A percentile compares a stretch with the other conserved stretches of the same genome.
Evolutionary conservation across 2,888 invertebrate species (phyloP).

Genomic region (Microchrysa polita): DNA sequence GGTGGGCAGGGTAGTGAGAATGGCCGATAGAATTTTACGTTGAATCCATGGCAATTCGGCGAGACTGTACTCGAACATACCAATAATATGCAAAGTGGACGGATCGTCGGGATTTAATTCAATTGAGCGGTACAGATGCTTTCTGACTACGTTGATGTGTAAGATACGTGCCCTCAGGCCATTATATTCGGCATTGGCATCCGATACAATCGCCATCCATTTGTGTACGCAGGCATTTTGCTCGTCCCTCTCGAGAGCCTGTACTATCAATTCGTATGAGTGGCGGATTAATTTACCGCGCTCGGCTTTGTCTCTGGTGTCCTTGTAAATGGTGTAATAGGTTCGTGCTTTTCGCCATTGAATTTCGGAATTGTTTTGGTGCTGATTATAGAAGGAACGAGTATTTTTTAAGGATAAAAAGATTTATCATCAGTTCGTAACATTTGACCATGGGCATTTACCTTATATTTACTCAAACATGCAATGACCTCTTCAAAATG

Average conservation of each 20-base stretch:
- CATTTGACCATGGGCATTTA: slow-evolving; percentile 55
- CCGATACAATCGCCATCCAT: slow-evolving; percentile 75
- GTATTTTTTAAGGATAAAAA: too few species aligned
- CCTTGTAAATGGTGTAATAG: slow-evolving; percentile 79
- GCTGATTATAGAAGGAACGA: slow-evolving; percentile 62
- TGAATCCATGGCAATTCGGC: slow-evolving; percentile 87
- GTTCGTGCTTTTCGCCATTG: slow-evolving; percentile 86
- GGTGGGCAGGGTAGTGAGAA: slow-evolving; percentile 81
- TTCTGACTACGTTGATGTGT: slow-evolving; percentile 77
- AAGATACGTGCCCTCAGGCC: slow-evolving; percentile 80
- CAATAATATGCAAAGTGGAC: slow-evolving; percentile 83
- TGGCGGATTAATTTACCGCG: slow-evolving; percentile 72
- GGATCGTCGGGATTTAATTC: slow-evolving; percentile 86
- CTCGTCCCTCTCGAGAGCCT: slow-evolving; percentile 70
- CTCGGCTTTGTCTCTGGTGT: slow-evolving; percentile 67
- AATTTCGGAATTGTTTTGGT: slow-evolving; percentile 73
- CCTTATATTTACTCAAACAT: slow-evolving; percentile 68
- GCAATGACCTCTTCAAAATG: slow-evolving; percentile 74
- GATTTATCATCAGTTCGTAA: too few species aligned
- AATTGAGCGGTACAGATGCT: slow-evolving; percentile 76
- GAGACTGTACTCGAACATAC: slow-evolving; percentile 85
- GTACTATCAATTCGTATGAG: slow-evolving; percentile 72
- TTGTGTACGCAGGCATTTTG: slow-evolving; percentile 69
- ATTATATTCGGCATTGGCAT: slow-evolving; percentile 76
- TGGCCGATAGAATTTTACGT: slow-evolving; percentile 76